Evolutionary conservation across 2,888 invertebrate genomes (phyloP).

Genomic region (Strigamia transsilvanica): DNA sequence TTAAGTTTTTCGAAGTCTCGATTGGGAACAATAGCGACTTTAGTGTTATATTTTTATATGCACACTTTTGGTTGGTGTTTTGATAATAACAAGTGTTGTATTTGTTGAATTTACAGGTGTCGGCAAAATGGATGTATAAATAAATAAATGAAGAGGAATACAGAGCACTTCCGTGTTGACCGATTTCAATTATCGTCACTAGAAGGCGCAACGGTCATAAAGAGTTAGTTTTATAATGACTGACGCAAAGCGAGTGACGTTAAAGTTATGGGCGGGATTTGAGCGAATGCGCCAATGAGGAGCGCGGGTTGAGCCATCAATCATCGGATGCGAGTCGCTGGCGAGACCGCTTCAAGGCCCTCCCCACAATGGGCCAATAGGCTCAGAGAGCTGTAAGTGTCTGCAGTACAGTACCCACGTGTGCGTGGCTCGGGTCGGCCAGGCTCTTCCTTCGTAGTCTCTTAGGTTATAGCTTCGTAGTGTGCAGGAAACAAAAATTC

Average conservation of each 20-base stretch:
- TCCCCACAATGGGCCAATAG: slow-evolving; percentile 52
- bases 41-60: too few relatives aligned
- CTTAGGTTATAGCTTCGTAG: slow-evolving; percentile 51
- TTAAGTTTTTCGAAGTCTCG: too few relatives aligned
- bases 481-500: slow-evolving; percentile 52
- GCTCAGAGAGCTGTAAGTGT: slow-evolving; percentile 50
- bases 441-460: slow-evolving; percentile 41
- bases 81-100: not conserved
- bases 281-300: slow-evolving; percentile 24
- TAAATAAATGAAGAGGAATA: not conserved
- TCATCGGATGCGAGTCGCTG: slow-evolving; percentile 45
- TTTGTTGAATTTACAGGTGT: not conserved
- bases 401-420: slow-evolving; percentile 52
- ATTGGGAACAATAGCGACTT: too few relatives aligned
- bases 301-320: slow-evolving; percentile 13
- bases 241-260: slow-evolving; percentile 1
- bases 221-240: not conserved
- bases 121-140: not conserved
- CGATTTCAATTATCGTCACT: not conserved
- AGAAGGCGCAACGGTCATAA: slow-evolving; percentile 27
- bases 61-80: too few relatives aligned
- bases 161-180: slow-evolving; percentile 10
- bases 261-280: not conserved
- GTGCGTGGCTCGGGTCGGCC: slow-evolving; percentile 41
- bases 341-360: slow-evolving; percentile 50